Percentiles rank a stretch among this genome's conserved stretches.
phyloP scores from a whole-genome alignment of 2,113 vertebrate species.

The Poecilia latipinna region DNA sequence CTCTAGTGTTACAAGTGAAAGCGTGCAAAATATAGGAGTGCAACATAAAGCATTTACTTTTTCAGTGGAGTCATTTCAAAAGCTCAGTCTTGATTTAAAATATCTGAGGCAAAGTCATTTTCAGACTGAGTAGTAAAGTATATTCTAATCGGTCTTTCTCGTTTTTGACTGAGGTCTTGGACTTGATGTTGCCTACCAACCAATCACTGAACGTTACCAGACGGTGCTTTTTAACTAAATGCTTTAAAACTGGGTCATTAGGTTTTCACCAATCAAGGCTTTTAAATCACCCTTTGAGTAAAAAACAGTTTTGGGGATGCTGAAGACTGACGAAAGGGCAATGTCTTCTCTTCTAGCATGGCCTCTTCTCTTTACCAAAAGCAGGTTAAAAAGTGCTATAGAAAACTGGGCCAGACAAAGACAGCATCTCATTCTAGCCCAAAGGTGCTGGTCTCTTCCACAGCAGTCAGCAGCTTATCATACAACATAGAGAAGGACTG shows the following conservation, averaged over 20 bases:
- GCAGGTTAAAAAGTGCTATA: neutral
- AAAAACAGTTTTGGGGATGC: neutral
- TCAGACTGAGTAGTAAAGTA: neutral
- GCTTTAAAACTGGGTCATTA: neutral
- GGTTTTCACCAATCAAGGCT: neutral
- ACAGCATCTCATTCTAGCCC: constrained; percentile 84
- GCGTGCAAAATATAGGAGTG: neutral
- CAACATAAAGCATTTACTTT: neutral
- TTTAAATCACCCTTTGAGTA: too few relatives aligned
- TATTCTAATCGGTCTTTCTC: too few relatives aligned
- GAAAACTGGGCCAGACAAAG: neutral
- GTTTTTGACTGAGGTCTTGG: neutral
- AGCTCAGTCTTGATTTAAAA: neutral
- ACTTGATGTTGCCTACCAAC: neutral
- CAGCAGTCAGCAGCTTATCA: constrained; percentile 94
- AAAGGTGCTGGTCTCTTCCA: constrained; percentile 96
- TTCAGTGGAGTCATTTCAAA: neutral
- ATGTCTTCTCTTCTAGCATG: neutral
- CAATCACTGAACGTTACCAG: neutral
- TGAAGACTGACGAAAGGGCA: neutral
- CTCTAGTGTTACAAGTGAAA: constrained; percentile 2
- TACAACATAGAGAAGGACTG: constrained; percentile 94
- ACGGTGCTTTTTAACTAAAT: too few relatives aligned
- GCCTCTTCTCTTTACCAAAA: neutral
- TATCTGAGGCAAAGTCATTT: too few relatives aligned